These are phyloP conservation scores for Cynodonichthys magdalenae DNA, from an alignment of 2,797 vertebrate species.

Conservation along the genomic window DNA sequence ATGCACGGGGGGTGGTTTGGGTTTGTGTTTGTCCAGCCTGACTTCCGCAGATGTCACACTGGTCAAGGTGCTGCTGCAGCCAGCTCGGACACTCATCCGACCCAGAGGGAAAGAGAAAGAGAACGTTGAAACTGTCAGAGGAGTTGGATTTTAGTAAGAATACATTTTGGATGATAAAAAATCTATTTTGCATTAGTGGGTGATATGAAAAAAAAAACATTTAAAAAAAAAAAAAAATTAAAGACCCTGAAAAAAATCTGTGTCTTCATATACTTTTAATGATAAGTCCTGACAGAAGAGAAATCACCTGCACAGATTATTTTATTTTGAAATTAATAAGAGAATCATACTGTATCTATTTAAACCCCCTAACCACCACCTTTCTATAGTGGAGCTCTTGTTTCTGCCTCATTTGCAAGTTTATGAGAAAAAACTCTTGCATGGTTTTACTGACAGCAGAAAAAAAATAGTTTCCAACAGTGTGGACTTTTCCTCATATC, in stretches of 20 bases:
- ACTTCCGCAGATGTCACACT: constrained; percentile 55
- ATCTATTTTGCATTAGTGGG: constrained; percentile 56
- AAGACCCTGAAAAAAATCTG: not conserved
- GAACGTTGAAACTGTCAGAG: constrained; percentile 43
- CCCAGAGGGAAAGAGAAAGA: constrained; percentile 1
- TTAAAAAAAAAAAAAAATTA: too few species aligned
- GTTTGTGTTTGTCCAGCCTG: constrained; percentile 33
- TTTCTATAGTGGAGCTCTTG: constrained; percentile 15
- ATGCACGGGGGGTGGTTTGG: constrained; percentile 50
- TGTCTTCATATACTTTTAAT: constrained; percentile 18
- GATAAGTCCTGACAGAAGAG: constrained; percentile 25
- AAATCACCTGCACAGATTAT: constrained; percentile 49
- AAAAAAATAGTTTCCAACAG: too few species aligned
- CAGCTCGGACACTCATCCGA: constrained; percentile 18
- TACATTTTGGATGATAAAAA: constrained; percentile 55
- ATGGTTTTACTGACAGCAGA: too few species aligned
- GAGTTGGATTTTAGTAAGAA: constrained; percentile 51
- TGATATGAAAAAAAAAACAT: constrained; percentile 4
- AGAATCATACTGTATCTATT: constrained; percentile 34
- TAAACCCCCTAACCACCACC: not conserved
- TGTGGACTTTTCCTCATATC: too few species aligned
- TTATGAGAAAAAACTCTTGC: constrained; percentile 24
- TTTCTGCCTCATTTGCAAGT: constrained; percentile 45
- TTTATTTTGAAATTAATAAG: constrained; percentile 68
- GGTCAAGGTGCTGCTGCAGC: constrained; percentile 48